phyloP scores from a whole-genome alignment of 2,113 vertebrate species.

The Lepisosteus oculatus region DNA sequence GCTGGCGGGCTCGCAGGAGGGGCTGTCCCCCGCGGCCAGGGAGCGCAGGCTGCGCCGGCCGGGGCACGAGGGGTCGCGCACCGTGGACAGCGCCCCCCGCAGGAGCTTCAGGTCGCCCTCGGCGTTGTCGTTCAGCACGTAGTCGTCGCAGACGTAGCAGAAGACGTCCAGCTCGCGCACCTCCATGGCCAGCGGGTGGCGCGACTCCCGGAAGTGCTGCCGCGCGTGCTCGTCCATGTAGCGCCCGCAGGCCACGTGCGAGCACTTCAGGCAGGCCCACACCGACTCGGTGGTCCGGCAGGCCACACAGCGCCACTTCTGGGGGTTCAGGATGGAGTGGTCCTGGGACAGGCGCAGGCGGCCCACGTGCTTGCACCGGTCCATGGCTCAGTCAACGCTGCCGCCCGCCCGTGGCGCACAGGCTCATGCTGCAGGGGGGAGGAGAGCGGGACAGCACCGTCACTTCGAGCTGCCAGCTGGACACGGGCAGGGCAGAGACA shows the following conservation, averaged over 20 bases:
- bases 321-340: constrained; percentile 96
- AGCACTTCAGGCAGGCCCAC: constrained; percentile 98
- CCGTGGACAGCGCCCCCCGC: constrained; percentile 82
- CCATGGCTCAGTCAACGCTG: constrained; percentile 76
- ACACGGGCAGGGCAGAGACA: not conserved
- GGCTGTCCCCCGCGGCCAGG: constrained; percentile 54
- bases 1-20: constrained; percentile 35
- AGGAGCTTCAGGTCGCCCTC: constrained; percentile 94
- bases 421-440: constrained; percentile 47
- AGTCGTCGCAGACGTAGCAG: constrained; percentile 93
- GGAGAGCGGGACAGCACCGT: not conserved
- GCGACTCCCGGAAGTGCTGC: constrained; percentile 84
- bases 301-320: constrained; percentile 92
- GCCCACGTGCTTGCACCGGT: constrained; percentile 97
- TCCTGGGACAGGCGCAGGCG: constrained; percentile 92
- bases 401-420: constrained; percentile 62
- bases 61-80: constrained; percentile 56
- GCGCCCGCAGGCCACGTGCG: constrained; percentile 91
- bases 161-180: constrained; percentile 93
- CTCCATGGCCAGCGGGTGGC: constrained; percentile 92
- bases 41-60: constrained; percentile 84
- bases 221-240: constrained; percentile 93
- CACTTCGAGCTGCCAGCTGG: no score
- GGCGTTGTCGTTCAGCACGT: constrained; percentile 92
- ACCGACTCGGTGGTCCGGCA: constrained; percentile 89